Conservation (phyloP, 1,140 invertebrate genomes). For the Pollicipes pollicipes region DNA sequence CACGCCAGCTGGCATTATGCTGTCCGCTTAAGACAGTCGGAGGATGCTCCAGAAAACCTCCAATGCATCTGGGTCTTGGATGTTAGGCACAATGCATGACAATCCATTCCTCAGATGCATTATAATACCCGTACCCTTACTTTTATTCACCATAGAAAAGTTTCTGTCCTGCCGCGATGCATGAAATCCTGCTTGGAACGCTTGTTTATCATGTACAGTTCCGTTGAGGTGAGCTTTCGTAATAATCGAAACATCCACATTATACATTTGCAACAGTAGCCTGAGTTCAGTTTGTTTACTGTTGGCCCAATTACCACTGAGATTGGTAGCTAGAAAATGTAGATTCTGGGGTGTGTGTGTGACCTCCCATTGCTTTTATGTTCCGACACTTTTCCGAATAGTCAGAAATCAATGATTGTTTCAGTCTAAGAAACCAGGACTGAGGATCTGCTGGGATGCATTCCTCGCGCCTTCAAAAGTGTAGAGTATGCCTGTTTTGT, state of each 20-base stretch:
- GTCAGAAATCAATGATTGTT: too few species aligned
- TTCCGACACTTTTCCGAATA: too few species aligned
- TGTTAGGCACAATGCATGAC: not conserved
- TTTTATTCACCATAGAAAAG: not conserved
- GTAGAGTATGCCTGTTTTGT: too few species aligned
- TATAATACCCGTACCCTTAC: not conserved
- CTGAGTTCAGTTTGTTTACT: not conserved
- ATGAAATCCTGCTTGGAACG: not conserved
- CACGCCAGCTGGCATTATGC: not conserved
- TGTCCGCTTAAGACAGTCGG: not conserved
- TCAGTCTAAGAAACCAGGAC: too few species aligned
- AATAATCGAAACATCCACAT: not conserved
- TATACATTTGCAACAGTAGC: not conserved
- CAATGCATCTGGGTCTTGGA: not conserved
- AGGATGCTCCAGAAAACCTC: not conserved
- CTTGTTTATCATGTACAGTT: not conserved
- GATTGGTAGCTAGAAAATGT: not conserved
- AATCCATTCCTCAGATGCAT: not conserved
- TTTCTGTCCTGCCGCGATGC: not conserved
- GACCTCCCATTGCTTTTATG: too few species aligned
- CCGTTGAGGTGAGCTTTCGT: not conserved
- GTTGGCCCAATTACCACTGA: not conserved
- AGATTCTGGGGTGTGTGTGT: too few species aligned
- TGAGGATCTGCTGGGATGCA: too few species aligned
- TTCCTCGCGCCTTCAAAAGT: too few species aligned